Evolutionary conservation across 64 coral and sea anemone species (phyloP), one percentile per base, ranked within the genome.

Genomic region (Anthopleura sola): DNA sequence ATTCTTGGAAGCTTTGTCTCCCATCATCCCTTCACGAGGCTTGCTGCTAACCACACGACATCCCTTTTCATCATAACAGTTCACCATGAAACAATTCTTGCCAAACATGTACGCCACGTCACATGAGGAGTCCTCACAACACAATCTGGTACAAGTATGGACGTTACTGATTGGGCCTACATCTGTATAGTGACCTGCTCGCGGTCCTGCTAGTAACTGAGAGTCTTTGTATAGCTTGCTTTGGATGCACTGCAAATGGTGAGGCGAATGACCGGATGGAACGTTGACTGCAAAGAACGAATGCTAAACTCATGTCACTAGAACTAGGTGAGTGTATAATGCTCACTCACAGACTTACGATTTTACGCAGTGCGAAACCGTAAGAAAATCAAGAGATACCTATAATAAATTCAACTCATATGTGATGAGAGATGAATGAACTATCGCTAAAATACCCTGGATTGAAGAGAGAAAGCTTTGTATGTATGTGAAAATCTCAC

Each of bases 61-160:
- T 32, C 90, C 90, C 56, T 87, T 95, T 53, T 99, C 97, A 74
- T 92, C 87, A 47, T 89, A 91, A 49, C 97, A 99, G 23, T 77
- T 92, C 1, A 99, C 90, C 75, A 99, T 85, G 38, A 99, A 99
- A 76, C 97, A 99, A 19, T 93, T 89, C 39, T 89, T 82, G 26
- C 92, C 84, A 82, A 95, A 91, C 97, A 99, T 99, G 23, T 99
- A 99, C 10, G 97, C 93, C 11, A 95, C 79, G 62, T 99, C 97
- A 85, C 97, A 99, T 20, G 90, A 62, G 23, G 97, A 68, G 20
- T 99, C 92, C 80, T 99, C 97, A 38, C 97, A 99, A 87, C 97
- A 99, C 6, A 99, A 37, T 3, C 93, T 86, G 37, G 97, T 94
- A 66, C 97, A 99, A 28, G 93, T 99, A 79, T 99, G 93, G 10